Conservation (phyloP, 2,113 vertebrate species). For the Siniperca chuatsi region DNA sequence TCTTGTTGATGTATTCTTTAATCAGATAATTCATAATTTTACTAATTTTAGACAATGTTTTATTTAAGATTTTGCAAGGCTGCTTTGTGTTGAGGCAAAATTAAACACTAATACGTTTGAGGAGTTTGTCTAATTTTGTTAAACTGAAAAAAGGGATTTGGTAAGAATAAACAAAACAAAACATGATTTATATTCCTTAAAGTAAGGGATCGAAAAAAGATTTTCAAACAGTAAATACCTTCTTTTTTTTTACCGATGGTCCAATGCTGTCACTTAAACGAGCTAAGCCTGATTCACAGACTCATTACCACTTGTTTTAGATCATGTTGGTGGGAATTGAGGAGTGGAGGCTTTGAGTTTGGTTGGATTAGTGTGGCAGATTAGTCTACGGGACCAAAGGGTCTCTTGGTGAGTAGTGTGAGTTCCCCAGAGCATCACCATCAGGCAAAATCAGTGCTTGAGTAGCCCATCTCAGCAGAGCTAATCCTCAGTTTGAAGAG, state of each 20-base stretch:
- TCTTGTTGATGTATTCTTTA: background rate
- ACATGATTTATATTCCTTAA: background rate
- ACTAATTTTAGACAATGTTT: background rate
- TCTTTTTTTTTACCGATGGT: background rate
- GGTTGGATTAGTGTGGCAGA: slow-evolving; percentile 61
- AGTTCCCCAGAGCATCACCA: slow-evolving; percentile 87
- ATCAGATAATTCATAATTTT: background rate
- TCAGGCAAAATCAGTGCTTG: slow-evolving; percentile 83
- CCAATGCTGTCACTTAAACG: background rate
- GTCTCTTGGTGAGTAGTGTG: slow-evolving; percentile 77
- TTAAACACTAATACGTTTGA: background rate
- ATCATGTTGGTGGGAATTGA: slow-evolving; percentile 39
- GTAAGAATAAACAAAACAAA: background rate
- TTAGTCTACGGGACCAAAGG: slow-evolving; percentile 73
- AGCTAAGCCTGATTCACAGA: slow-evolving; percentile 29
- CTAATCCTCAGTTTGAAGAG: slow-evolving; percentile 88
- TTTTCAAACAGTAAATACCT: background rate
- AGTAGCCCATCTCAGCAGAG: slow-evolving; percentile 74
- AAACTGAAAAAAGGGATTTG: background rate
- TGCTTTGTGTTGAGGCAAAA: too few species aligned
- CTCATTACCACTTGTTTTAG: slow-evolving; percentile 50
- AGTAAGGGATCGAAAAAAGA: background rate
- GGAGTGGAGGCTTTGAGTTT: slow-evolving; percentile 62
- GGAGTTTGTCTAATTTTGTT: background rate
- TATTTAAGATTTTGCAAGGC: background rate